Percentiles rank a stretch among this genome's conserved stretches.
Evolutionary conservation across 2,888 invertebrate genomes (phyloP).

Genomic region (Girardia tigrina): DNA sequence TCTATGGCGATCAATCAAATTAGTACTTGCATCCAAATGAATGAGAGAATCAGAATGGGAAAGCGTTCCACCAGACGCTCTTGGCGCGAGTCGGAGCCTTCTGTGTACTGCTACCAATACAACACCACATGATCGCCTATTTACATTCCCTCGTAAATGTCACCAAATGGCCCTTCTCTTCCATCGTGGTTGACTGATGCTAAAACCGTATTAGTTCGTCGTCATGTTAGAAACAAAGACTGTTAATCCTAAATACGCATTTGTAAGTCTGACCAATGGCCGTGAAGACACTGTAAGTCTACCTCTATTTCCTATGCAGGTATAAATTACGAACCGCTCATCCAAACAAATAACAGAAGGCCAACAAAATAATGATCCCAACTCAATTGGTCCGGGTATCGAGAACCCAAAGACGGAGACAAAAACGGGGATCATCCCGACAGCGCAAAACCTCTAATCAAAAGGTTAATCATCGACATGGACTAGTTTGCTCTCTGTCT

Average conservation of each 20-base stretch:
- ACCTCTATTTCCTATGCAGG: no score
- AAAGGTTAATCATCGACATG: no score
- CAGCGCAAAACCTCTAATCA: no score
- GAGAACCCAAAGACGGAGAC: no score
- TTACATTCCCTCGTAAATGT: slow-evolving; percentile 27
- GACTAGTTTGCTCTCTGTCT: no score
- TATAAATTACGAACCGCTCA: no score
- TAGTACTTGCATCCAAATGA: slow-evolving; percentile 34
- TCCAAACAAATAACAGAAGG: no score
- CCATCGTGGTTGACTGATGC: slow-evolving; percentile 36
- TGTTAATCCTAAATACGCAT: slow-evolving; percentile 37
- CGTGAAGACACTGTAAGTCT: no score
- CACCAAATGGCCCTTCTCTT: no score
- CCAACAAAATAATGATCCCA: no score
- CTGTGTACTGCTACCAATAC: slow-evolving; percentile 37
- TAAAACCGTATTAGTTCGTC: slow-evolving; percentile 34
- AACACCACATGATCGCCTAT: slow-evolving; percentile 37
- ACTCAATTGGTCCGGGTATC: no score
- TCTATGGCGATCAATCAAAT: slow-evolving; percentile 38
- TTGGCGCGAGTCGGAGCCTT: slow-evolving; percentile 38
- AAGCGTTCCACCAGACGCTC: slow-evolving; percentile 36
- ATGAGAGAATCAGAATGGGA: slow-evolving; percentile 35
- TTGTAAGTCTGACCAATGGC: slow-evolving; percentile 37
- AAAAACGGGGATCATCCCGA: no score
- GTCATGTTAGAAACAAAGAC: slow-evolving; percentile 34